Evolutionary conservation across 2,797 vertebrate species (phyloP), one percentile per base, ranked within the genome.

Genomic region (Enoplosus armatus): DNA sequence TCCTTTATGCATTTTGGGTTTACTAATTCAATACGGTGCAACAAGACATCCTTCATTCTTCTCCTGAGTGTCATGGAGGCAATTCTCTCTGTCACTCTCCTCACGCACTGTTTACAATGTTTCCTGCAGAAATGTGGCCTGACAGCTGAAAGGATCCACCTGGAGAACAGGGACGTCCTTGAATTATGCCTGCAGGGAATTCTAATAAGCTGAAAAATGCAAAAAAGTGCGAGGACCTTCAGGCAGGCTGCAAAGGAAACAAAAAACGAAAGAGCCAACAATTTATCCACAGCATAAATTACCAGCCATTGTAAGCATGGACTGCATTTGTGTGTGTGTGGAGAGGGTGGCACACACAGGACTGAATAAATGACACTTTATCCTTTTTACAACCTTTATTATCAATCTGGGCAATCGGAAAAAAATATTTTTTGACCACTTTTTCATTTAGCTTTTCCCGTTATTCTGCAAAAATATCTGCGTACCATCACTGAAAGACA

Each of bases 131-230:
- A 87, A 84, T 83, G 78, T 51, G 48, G 59, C 65, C 86, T 75
- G 89, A 85, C 89, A 85, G 86, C 74, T 84, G 62, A 86, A 89
- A 84, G 35, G 29, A 84, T 87, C 76, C 84, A 83, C 81, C 72
- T 72, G 72, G 72, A 82, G 85, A 78, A 80, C 64, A 29, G 54
- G 31, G 70, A 60, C 54, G 72, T 85, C 77, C 85, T 91, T 92
- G 86, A 65, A 75, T 88, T 55, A 72, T 24, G 56, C 75, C 85
- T 77, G 76, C 69, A 29, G 87, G 83, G 86, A 90, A 88, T 91
- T 84, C 33, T 79, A 89, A 93, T 92, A 63, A 77, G 82, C 6
- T 75, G 48, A 79, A 66, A 88, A 74, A 81, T 81, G 66, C 24
- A 77, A 80, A 79, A n/a, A 85, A 80, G 56, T 68, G 43, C 80